A percentile compares a stretch with the other conserved stretches of the same genome.
These are phyloP conservation scores for Lepidothrix coronata DNA, from an alignment of 2,113 vertebrate genomes.

Conservation along the genomic window DNA sequence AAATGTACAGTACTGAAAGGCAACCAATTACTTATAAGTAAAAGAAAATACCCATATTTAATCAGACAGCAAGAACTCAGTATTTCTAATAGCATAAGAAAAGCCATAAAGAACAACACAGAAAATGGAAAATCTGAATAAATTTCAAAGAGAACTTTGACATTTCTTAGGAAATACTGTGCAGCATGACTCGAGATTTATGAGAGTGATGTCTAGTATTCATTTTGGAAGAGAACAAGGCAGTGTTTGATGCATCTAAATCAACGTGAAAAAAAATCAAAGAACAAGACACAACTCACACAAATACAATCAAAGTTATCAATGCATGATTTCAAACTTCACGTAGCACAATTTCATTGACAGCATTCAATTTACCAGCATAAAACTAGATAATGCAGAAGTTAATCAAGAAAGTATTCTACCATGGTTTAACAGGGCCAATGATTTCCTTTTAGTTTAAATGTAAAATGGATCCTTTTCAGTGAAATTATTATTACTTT, in stretches of 20 bases:
- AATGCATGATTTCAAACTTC: neutral
- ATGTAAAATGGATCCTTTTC: neutral
- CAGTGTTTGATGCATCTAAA: conserved; percentile 24
- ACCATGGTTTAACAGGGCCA: neutral
- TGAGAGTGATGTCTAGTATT: conserved; percentile 30
- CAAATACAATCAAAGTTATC: neutral
- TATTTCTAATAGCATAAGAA: neutral
- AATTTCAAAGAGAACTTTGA: conserved; percentile 5
- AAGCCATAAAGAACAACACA: neutral
- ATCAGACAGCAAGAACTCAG: neutral
- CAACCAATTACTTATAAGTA: neutral
- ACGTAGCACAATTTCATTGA: neutral
- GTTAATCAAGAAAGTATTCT: neutral
- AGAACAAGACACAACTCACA: neutral
- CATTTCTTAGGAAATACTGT: neutral
- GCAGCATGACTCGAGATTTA: conserved; percentile 21
- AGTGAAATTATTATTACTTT: neutral
- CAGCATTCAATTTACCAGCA: neutral
- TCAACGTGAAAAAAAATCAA: conserved; percentile 11
- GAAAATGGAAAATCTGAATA: neutral
- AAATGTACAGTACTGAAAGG: neutral
- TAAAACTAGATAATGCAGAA: neutral
- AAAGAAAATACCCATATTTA: neutral
- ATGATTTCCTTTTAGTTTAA: neutral
- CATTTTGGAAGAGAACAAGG: conserved; percentile 46